Conservation (phyloP, 2,113 vertebrate genomes). For the Petroica traversi region DNA sequence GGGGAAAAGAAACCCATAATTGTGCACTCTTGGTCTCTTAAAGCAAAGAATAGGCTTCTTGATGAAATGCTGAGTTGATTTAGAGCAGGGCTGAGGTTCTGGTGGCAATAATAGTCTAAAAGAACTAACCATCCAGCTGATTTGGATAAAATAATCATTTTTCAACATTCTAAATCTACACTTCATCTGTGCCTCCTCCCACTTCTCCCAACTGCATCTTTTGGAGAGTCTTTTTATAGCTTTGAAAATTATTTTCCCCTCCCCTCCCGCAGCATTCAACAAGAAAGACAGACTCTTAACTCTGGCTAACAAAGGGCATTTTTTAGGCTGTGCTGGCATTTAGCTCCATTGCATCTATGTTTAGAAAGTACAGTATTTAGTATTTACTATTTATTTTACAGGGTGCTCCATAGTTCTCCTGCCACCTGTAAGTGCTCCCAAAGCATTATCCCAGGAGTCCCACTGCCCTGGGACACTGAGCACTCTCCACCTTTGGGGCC, state of each 20-base stretch:
- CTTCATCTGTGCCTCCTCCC: slow-evolving; percentile 7
- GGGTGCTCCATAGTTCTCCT: background rate
- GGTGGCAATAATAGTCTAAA: slow-evolving; percentile 41
- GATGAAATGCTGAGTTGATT: slow-evolving; percentile 70
- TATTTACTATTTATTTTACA: background rate
- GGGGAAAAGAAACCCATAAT: slow-evolving; percentile 66
- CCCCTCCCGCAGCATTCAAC: background rate
- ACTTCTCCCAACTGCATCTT: background rate
- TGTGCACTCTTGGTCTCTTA: slow-evolving; percentile 58
- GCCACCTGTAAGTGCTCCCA: background rate
- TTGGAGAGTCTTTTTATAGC: slow-evolving; percentile 43
- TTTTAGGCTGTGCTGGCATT: background rate
- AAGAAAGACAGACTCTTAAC: background rate
- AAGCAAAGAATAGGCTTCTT: slow-evolving; percentile 71
- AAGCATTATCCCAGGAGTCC: background rate
- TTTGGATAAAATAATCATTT: slow-evolving; percentile 68
- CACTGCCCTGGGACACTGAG: background rate
- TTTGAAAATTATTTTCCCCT: background rate
- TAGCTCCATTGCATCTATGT: background rate
- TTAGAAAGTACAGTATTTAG: background rate
- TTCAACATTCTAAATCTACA: slow-evolving; percentile 62
- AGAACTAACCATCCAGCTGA: slow-evolving; percentile 61
- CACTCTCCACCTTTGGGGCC: accelerated
- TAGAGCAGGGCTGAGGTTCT: slow-evolving; percentile 47
- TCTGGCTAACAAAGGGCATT: background rate